phyloP scores from a whole-genome alignment of 2,113 vertebrate species.

The Ophiodon elongatus region DNA sequence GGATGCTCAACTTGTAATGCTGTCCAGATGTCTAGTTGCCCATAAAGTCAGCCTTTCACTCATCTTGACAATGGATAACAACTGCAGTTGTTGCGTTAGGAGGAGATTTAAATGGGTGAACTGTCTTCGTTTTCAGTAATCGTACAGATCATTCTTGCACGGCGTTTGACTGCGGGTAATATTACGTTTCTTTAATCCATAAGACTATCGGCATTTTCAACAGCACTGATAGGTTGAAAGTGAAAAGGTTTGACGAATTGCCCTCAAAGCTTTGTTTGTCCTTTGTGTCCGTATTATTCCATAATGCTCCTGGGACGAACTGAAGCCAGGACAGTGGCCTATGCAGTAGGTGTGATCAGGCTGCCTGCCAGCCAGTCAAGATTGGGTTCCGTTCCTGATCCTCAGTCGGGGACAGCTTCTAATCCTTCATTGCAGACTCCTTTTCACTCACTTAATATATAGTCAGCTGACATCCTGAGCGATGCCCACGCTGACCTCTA shows the following conservation, averaged over 20 bases:
- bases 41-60: neutral
- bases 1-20: neutral
- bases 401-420: neutral
- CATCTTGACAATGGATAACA: neutral
- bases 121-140: neutral
- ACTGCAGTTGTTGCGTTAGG: neutral
- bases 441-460: neutral
- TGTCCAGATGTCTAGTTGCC: neutral
- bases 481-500: neutral
- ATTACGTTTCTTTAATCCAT: neutral
- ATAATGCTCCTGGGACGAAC: neutral
- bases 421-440: slow-evolving; percentile 7
- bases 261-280: neutral
- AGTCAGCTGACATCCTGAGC: neutral
- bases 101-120: neutral
- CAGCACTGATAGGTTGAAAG: neutral
- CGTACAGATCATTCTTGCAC: neutral
- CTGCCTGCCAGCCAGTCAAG: slow-evolving; percentile 8
- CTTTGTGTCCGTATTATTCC: slow-evolving; percentile 2
- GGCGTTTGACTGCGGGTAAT: neutral
- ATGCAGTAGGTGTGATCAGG: slow-evolving; percentile 12
- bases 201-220: neutral
- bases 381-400: slow-evolving; percentile 15
- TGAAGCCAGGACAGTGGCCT: slow-evolving; percentile 17
- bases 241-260: neutral